Base-by-base conservation (phyloP, 2,113 vertebrate genomes). In the Menidia beryllina region DNA sequence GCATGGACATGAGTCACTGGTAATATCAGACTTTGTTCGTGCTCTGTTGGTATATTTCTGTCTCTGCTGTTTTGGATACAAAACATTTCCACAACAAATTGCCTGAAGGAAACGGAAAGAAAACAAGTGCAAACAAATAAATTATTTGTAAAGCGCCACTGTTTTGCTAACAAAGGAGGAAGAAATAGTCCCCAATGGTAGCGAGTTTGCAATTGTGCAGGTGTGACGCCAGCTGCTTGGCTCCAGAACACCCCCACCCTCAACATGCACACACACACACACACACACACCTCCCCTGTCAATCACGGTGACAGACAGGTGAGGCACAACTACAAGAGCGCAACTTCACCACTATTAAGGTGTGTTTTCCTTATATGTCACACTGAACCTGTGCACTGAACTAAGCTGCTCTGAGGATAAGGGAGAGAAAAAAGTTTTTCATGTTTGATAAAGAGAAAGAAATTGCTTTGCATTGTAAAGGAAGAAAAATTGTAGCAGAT, bases 241-340 rank as follows among this genome's bases (percentile, higher is more conserved):
- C 76, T 86, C 82, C 65, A 50, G 70, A 74, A 77, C 52, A 48
- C 75, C 64, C 79, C 72, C 69, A 41, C 59, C 49, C 71, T 70
- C 74, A 82, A 51, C 41, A 77, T 80, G 89, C 89, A 92, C 79
- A 91, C 87, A 92, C 47, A 52, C 56, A 9, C n/a, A 39, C 6
- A 30, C 58, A 45, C 34, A 45, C 49, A 30, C 53, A 52, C 73
- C 67, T 78, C 85, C 39, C 48, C 81, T 83, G 91, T 91, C 91
- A 92, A 79, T 92, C 90, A 93, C 45, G 49, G 58, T 92, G 92
- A 93, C 84, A 80, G 89, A 77, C 91, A 92, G 86, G 77, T 83
- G 79, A 79, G 87, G 64, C 75, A 24, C 66, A 70, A 73, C 57
- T 72, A 70, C 82, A 77, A 66, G 55, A 62, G 52, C 64, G 5